Percentiles rank a stretch among this genome's conserved stretches.
These are phyloP conservation scores for Amphipoea lucens DNA, from an alignment of 2,888 invertebrate genomes.

Conservation along the genomic window DNA sequence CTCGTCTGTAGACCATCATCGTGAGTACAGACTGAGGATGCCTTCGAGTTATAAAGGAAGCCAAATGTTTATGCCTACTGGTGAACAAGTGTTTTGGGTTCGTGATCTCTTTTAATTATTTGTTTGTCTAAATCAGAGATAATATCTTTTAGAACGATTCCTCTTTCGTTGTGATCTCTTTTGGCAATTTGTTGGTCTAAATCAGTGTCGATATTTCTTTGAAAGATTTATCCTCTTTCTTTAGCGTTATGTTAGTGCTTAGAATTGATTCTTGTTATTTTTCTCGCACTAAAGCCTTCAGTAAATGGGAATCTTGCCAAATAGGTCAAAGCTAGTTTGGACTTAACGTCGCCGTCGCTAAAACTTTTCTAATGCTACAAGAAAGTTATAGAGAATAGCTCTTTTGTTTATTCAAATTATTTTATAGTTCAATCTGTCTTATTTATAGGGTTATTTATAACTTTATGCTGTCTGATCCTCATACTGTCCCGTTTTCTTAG, in stretches of 20 bases:
- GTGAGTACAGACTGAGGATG: constrained; percentile 74
- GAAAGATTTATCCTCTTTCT: neutral
- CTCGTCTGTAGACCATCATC: constrained; percentile 75
- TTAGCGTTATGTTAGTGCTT: neutral
- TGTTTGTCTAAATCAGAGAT: neutral
- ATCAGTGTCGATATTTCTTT: neutral
- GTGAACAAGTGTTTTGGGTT: constrained; percentile 86
- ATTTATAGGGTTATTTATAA: neutral
- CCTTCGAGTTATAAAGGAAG: constrained; percentile 82
- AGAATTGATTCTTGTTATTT: constrained; percentile 18
- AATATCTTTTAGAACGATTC: neutral
- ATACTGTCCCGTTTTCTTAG: neutral
- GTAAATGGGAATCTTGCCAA: constrained; percentile 47
- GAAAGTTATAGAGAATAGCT: neutral
- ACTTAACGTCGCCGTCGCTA: constrained; percentile 24
- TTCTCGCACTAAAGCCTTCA: constrained; percentile 11
- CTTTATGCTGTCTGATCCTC: neutral
- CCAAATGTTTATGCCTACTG: constrained; percentile 84
- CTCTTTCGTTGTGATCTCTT: neutral
- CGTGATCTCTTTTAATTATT: constrained; percentile 67
- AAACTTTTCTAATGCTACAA: constrained; percentile 18
- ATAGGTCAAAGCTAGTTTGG: constrained; percentile 32
- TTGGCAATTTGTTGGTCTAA: no score
- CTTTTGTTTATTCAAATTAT: neutral
- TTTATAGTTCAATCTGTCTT: neutral